These are phyloP conservation scores for Passer montanus DNA, from an alignment of 2,113 vertebrate genomes.

Conservation along the genomic window DNA sequence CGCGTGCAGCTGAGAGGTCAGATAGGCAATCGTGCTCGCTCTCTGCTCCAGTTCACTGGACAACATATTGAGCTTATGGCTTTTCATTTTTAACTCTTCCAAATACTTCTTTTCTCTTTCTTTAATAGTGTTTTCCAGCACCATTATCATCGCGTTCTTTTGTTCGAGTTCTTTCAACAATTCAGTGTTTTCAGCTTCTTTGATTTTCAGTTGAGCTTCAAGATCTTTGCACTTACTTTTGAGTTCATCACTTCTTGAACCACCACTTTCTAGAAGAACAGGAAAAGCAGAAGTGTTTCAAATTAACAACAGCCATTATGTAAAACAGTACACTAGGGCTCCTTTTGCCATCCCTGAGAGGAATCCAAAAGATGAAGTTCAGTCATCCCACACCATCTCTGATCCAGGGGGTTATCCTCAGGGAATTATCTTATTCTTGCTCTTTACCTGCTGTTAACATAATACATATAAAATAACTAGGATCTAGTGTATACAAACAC, in stretches of 20 bases:
- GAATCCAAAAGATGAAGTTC: background rate
- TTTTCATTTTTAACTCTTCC: constrained; percentile 96
- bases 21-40: constrained; percentile 92
- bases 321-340: background rate
- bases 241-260: constrained; percentile 83
- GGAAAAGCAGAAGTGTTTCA: background rate
- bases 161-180: constrained; percentile 90
- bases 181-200: constrained; percentile 89
- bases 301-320: background rate
- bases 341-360: background rate
- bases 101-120: constrained; percentile 95
- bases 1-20: constrained; percentile 93
- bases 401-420: background rate
- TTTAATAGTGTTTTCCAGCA: constrained; percentile 92
- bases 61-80: constrained; percentile 91
- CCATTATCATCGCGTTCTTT: constrained; percentile 90
- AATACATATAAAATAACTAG: background rate
- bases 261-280: constrained; percentile 55
- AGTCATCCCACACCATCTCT: background rate
- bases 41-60: constrained; percentile 95
- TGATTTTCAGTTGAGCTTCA: constrained; percentile 87
- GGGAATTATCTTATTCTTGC: background rate
- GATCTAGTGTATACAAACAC: background rate
- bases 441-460: background rate
- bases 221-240: constrained; percentile 88